Conservation (phyloP, 2,888 invertebrate species). For the Scelioninae gen. 2 region DNA sequence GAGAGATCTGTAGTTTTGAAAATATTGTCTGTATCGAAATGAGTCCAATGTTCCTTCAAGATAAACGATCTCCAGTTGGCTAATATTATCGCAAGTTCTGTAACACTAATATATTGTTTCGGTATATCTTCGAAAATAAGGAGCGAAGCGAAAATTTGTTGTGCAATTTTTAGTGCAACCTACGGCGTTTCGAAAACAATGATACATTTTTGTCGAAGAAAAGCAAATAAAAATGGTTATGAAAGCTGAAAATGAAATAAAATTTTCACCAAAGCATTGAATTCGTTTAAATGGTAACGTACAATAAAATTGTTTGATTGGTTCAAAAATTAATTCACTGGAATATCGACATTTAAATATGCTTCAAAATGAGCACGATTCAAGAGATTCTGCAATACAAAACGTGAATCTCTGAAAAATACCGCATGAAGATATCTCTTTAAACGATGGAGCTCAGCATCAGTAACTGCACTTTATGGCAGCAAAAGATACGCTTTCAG, state of each 20-base stretch:
- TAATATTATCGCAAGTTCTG: background rate
- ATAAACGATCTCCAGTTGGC: background rate
- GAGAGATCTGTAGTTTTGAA: too few species aligned
- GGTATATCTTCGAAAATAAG: background rate
- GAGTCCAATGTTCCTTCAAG: background rate
- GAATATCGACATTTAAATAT: background rate
- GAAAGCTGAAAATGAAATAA: too few species aligned
- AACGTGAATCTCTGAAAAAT: background rate
- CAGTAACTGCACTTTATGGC: slow-evolving; percentile 6
- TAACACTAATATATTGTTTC: background rate
- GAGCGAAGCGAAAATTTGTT: background rate
- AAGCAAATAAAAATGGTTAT: background rate
- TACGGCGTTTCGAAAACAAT: background rate
- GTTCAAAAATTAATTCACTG: too few species aligned
- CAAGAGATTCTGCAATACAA: too few species aligned
- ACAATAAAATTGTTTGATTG: too few species aligned
- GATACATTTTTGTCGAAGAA: background rate
- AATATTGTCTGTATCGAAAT: background rate
- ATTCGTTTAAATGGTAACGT: too few species aligned
- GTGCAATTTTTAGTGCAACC: background rate
- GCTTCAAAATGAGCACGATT: background rate
- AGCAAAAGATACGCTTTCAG: slow-evolving; percentile 7
- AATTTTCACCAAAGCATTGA: too few species aligned
- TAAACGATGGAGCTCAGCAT: slow-evolving; percentile 2
- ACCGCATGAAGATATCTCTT: slow-evolving; percentile 2